phyloP scores from a whole-genome alignment of 2,797 vertebrate genomes.

The Pseudochromis fuscus region DNA sequence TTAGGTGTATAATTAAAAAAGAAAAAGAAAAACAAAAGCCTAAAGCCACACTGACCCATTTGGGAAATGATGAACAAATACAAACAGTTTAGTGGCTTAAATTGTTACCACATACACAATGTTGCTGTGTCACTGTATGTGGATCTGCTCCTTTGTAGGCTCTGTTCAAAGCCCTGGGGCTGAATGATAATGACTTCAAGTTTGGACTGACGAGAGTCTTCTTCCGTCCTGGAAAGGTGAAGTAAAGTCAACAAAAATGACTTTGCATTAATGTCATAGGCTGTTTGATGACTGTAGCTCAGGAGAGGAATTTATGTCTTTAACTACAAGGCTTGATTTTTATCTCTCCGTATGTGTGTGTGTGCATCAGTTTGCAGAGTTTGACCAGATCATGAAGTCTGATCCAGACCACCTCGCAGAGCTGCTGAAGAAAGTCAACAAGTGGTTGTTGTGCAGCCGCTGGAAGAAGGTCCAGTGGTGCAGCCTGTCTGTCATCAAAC shows the following conservation, averaged over 20 bases:
- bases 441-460: slow-evolving; percentile 94
- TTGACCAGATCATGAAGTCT: slow-evolving; percentile 99
- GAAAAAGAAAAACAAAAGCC: slow-evolving; percentile 7
- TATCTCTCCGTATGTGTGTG: slow-evolving; percentile 4
- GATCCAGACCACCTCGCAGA: slow-evolving; percentile 97
- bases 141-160: slow-evolving; percentile 84
- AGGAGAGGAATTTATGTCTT: background rate
- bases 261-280: background rate
- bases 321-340: background rate
- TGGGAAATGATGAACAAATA: slow-evolving; percentile 28
- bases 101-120: background rate
- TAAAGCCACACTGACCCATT: slow-evolving; percentile 13
- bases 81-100: slow-evolving; percentile 4
- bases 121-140: slow-evolving; percentile 26
- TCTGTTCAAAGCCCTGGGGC: slow-evolving; percentile 97
- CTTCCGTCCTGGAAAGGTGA: slow-evolving; percentile 98
- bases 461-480: slow-evolving; percentile 99
- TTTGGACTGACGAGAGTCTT: slow-evolving; percentile 98
- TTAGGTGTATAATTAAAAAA: slow-evolving; percentile 20
- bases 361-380: slow-evolving; percentile 93
- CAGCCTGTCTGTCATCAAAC: slow-evolving; percentile 94
- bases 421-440: slow-evolving; percentile 94
- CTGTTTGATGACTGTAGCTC: background rate
- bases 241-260: no score
- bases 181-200: slow-evolving; percentile 97